Evolutionary conservation across 2,888 invertebrate species (phyloP), one percentile per base, ranked within the genome.

Genomic region (Erebia aethiops): DNA sequence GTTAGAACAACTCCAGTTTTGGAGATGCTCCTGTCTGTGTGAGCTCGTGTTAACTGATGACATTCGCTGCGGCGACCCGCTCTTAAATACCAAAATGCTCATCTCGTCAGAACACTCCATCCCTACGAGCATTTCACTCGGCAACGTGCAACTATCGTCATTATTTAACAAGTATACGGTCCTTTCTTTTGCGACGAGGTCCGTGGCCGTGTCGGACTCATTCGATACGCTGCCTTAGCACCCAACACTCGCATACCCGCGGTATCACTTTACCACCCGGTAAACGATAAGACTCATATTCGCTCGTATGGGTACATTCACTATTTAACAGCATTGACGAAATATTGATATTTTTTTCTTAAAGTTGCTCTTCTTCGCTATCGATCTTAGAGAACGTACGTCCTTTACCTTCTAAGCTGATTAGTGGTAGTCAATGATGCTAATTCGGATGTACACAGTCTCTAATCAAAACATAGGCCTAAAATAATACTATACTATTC

Each of bases 1-100:
- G 79, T 81, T 80, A 79, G 82, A 86, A 84, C 82, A 86, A 84
- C 80, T 84, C 83, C 86, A 79, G 81, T 79, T 81, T 79, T 83
- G 79, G 90, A 91, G 92, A 91, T 92, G 92, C 87, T 90, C 88
- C 84, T 87, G 85, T 84, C 82, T 79, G 87, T 82, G 88, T 81
- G 88, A 84, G 88, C 87, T 87, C 75, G 86, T 87, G 90, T 87
- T 91, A 87, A 93, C 92, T 93, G 92, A 93, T 93, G 92, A 90
- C 89, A 92, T 91, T 92, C 90, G 86, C 89, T 83, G 85, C 82
- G 84, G 85, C 86, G 87, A 82, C 87, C 87, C 89, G 92, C 92
- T 90, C 92, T 93, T 93, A 93, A 92, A 93, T 93, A 93, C 85
- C 79, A 86, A 89, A 85, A 84, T 90, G 90, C 91, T 92, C 92